Evolutionary conservation across 2,113 vertebrate species (phyloP), one percentile per base, ranked within the genome.

Genomic region (Sphaerodactylus townsendi): DNA sequence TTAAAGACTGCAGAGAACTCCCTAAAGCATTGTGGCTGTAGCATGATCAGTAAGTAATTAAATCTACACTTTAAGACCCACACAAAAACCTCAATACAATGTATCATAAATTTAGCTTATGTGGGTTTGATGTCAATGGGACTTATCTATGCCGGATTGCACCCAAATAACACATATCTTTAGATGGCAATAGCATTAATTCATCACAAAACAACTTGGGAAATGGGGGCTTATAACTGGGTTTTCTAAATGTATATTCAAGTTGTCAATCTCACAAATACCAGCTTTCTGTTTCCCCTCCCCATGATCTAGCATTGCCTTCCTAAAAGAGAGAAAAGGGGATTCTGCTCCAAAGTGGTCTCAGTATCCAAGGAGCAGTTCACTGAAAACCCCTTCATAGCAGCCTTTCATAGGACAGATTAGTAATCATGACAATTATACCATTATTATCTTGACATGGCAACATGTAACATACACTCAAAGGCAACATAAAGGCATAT

Each of bases 381-480:
- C 59, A 41, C 0, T 39, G 48, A 15, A 37, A 89, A 70, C 46
- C 77, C n/a, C 48, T 62, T 25, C 59, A 62, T 10, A 84, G 48
- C 72, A 91, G 48, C 76, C 65, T 86, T 85, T 70, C 4, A 46
- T 13, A 77, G 50, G 50, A 84, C 2, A 50, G 30, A 70, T 46
- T 70, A 85, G 59, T 1, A 74, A 89, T 86, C 56, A 85, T 48
- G 30, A 78, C 48, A 41, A 1, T 77, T 65, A 76, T 70, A 65
- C 69, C 83, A 50, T 30, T 80, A 39, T 64, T 0, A 19, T 77
- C 64, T 48, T 85, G 56, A 80, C 69, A 41, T 37, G 66, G 41
- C 79, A 92, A 62, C 44, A 80, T 79, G 70, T 84, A 81, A 86
- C 83, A 90, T 87, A 28, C 79, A 89, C 53, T 88, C 82, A 90